Evolutionary conservation across 2,888 invertebrate genomes (phyloP).

Genomic region (Drosophila vallismaia): DNA sequence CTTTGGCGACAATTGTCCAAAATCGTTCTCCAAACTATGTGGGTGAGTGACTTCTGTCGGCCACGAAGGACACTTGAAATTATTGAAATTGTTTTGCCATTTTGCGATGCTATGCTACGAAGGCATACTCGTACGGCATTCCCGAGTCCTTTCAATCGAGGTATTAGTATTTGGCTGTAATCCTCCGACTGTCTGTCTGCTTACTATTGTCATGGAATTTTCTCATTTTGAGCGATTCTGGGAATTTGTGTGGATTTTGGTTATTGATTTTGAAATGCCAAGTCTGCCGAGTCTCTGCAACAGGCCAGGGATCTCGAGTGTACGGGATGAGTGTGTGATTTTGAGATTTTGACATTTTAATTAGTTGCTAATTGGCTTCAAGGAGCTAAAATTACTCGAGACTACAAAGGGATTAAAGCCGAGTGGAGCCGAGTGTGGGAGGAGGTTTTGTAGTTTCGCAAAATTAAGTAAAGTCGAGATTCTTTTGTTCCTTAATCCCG

Average conservation of each 20-base stretch:
- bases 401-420: conserved; percentile 6
- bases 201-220: conserved; percentile 73
- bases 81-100: conserved; percentile 79
- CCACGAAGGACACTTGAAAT: conserved; percentile 79
- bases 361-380: conserved; percentile 72
- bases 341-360: conserved; percentile 71
- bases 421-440: not conserved
- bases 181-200: conserved; percentile 44
- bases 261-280: conserved; percentile 72
- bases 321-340: conserved; percentile 38
- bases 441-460: not conserved
- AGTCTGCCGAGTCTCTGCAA: conserved; percentile 17
- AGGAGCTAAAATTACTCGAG: conserved; percentile 18
- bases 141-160: conserved; percentile 6
- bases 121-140: not conserved
- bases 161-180: conserved; percentile 20
- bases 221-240: conserved; percentile 77
- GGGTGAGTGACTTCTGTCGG: conserved; percentile 47
- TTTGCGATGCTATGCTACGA: conserved; percentile 49
- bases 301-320: not conserved
- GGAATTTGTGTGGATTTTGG: conserved; percentile 78
- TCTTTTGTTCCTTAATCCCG: conserved; percentile 1
- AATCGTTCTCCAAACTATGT: conserved; percentile 35
- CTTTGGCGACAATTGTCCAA: conserved; percentile 68
- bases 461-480: not conserved